These are phyloP conservation scores for Arvicanthis niloticus DNA, from an alignment of 2,113 vertebrate genomes.

Conservation along the genomic window DNA sequence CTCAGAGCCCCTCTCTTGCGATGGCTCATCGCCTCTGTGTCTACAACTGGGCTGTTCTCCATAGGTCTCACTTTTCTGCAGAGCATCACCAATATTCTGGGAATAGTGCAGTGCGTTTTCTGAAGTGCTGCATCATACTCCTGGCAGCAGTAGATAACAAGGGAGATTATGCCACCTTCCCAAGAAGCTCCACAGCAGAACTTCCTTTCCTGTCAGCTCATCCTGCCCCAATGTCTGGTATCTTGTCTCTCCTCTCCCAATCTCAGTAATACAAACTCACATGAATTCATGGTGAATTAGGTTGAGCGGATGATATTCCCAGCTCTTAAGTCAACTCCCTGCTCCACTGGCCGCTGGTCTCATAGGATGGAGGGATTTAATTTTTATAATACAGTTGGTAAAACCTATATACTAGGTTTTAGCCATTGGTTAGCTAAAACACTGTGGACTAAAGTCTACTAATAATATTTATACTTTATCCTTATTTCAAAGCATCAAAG, in stretches of 20 bases:
- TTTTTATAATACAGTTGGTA: not conserved
- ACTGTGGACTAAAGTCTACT: not conserved
- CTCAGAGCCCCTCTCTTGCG: not conserved
- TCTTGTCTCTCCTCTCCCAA: not conserved
- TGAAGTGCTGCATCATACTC: not conserved
- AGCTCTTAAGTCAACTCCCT: not conserved
- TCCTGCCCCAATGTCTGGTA: not conserved
- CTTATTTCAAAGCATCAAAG: constrained; percentile 11
- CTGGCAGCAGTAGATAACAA: not conserved
- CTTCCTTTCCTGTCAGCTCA: not conserved
- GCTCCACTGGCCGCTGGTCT: not conserved
- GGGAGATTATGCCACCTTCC: not conserved
- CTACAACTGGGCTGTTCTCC: not conserved
- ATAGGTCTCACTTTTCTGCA: not conserved
- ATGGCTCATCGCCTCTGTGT: not conserved
- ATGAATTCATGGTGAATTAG: not conserved
- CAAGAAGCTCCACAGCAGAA: not conserved
- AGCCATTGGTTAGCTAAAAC: not conserved
- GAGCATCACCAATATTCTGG: not conserved
- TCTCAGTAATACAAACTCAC: not conserved
- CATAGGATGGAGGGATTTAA: not conserved
- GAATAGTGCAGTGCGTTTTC: not conserved
- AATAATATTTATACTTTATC: not conserved
- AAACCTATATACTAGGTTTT: not conserved
- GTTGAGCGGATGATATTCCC: not conserved